Percentiles rank a stretch among this genome's conserved stretches.
phyloP scores from a whole-genome alignment of 2,797 vertebrate genomes.

The Rhabdophis nuchalis region DNA sequence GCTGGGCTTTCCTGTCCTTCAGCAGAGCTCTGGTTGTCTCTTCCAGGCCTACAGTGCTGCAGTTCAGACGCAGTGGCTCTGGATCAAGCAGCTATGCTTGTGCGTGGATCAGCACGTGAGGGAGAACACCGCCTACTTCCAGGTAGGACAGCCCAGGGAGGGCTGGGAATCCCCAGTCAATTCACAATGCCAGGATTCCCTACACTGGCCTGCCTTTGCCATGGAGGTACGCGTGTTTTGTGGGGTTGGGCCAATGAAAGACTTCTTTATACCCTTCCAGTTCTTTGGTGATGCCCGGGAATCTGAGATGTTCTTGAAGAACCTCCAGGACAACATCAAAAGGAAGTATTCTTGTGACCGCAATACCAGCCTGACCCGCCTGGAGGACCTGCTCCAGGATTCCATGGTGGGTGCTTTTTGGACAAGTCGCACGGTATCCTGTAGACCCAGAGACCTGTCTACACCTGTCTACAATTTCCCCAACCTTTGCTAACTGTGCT shows the following conservation, averaged over 20 bases:
- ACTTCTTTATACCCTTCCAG: conserved; percentile 63
- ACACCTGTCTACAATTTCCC: background rate
- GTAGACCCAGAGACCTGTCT: background rate
- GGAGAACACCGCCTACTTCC: conserved; percentile 91
- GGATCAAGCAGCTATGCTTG: conserved; percentile 91
- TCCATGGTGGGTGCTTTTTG: conserved; percentile 85
- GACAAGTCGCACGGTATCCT: background rate
- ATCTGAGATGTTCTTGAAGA: conserved; percentile 86
- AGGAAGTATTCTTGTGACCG: conserved; percentile 94
- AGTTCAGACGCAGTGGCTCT: conserved; percentile 92
- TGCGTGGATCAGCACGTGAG: conserved; percentile 95
- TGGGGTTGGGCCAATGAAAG: background rate
- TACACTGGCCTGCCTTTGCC: background rate
- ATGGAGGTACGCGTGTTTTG: background rate
- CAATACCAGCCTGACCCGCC: conserved; percentile 85
- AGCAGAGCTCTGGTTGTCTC: rapidly evolving
- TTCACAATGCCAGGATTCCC: background rate
- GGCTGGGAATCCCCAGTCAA: background rate
- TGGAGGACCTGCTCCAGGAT: conserved; percentile 97
- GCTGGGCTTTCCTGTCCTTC: background rate
- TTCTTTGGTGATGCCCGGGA: conserved; percentile 90
- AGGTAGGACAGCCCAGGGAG: conserved; percentile 71
- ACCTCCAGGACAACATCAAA: conserved; percentile 93
- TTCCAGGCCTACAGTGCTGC: conserved; percentile 92
- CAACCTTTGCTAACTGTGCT: background rate